These are phyloP conservation scores for Crypturellus tataupa DNA, from an alignment of 2,797 vertebrate genomes.

Conservation along the genomic window DNA sequence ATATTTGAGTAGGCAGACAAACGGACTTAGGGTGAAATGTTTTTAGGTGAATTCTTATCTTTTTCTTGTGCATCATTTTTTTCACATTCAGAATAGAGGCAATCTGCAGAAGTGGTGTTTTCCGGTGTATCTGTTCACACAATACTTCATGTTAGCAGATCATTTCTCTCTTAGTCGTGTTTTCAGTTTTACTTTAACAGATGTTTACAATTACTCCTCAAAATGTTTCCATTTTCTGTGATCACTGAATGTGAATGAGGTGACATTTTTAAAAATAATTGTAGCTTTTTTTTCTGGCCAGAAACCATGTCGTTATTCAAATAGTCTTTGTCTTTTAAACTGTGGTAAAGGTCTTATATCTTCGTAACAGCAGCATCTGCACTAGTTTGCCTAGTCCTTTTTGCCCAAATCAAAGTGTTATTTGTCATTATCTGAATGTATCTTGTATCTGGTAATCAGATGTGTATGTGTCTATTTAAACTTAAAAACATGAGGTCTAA, in stretches of 20 bases:
- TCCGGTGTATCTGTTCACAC: constrained; percentile 42
- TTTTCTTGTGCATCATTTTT: neutral
- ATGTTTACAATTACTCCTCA: constrained; percentile 72
- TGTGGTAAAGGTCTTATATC: constrained; percentile 43
- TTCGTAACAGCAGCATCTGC: constrained; percentile 35
- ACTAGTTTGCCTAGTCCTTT: neutral
- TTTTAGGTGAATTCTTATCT: constrained; percentile 12
- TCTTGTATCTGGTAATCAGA: constrained; percentile 58
- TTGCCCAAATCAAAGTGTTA: constrained; percentile 10
- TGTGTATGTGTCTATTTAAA: constrained; percentile 27
- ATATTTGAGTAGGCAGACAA: neutral
- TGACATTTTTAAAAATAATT: constrained; percentile 70
- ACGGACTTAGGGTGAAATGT: neutral
- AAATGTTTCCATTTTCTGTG: constrained; percentile 71
- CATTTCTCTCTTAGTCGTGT: constrained; percentile 56
- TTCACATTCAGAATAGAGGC: neutral
- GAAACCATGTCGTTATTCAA: constrained; percentile 40
- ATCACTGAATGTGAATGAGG: constrained; percentile 67
- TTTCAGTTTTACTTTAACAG: constrained; percentile 44
- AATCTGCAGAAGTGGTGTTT: constrained; percentile 6
- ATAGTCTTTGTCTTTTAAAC: constrained; percentile 56
- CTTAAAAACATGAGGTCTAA: neutral
- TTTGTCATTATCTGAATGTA: constrained; percentile 32
- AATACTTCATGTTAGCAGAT: constrained; percentile 42
- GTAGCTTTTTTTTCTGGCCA: constrained; percentile 59